phyloP scores from a whole-genome alignment of 2,888 invertebrate genomes.

The Tenthredo distinguenda region DNA sequence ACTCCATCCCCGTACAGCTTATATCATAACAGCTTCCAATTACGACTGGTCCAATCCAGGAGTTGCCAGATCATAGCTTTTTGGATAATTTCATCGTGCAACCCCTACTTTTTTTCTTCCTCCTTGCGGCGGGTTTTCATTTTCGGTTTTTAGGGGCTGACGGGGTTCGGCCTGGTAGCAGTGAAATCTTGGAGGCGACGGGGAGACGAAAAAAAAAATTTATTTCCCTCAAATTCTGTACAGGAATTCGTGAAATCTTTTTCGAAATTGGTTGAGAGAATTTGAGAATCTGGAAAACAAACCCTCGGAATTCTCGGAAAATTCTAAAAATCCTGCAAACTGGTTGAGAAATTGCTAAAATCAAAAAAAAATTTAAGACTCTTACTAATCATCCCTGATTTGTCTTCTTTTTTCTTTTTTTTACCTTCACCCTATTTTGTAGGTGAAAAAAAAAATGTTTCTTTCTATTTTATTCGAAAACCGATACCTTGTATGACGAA shows the following conservation, averaged over 20 bases:
- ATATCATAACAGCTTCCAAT: slow-evolving; percentile 23
- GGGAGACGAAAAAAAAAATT: not conserved
- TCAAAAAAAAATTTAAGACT: not conserved
- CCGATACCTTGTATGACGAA: not conserved
- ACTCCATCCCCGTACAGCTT: not conserved
- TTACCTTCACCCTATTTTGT: too few relatives aligned
- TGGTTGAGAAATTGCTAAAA: not conserved
- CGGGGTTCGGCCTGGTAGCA: not conserved
- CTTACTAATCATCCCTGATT: not conserved
- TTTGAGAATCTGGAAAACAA: not conserved
- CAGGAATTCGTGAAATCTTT: not conserved
- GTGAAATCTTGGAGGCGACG: not conserved
- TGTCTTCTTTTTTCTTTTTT: not conserved
- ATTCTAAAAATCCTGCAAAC: not conserved
- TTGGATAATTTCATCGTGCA: not conserved
- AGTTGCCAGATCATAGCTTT: not conserved
- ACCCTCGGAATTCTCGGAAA: not conserved
- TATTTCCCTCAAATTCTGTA: not conserved
- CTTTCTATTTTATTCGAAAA: too few relatives aligned
- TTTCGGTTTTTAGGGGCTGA: not conserved
- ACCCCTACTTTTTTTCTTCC: not conserved
- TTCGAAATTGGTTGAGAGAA: too few relatives aligned
- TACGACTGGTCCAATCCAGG: slow-evolving; percentile 9
- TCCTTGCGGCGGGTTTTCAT: not conserved
- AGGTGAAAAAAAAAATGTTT: too few relatives aligned